phyloP scores from a whole-genome alignment of 2,797 vertebrate species.

The Helostoma temminkii region DNA sequence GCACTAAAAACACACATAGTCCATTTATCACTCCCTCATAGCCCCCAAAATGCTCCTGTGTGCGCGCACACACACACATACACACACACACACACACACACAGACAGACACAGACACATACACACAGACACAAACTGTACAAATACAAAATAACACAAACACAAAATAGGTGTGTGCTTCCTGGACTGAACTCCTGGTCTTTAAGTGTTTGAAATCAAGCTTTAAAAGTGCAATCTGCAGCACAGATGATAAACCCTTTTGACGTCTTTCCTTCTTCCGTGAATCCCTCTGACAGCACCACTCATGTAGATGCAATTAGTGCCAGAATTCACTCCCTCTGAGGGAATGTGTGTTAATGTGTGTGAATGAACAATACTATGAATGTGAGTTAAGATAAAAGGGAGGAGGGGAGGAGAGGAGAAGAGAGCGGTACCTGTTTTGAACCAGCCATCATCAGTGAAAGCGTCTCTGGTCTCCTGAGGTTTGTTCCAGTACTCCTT shows the following conservation, averaged over 20 bases:
- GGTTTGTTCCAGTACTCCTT: constrained; percentile 93
- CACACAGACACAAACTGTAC: constrained; percentile 10
- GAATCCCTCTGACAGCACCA: constrained; percentile 54
- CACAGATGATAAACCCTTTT: constrained; percentile 32
- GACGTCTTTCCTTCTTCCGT: constrained; percentile 46
- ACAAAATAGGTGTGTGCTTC: constrained; percentile 25
- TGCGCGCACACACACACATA: constrained; percentile 15
- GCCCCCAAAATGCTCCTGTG: constrained; percentile 43
- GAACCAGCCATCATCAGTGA: constrained; percentile 93
- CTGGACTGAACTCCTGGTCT: constrained; percentile 42
- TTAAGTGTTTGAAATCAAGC: too few relatives aligned
- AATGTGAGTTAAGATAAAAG: constrained; percentile 12
- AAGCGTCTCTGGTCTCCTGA: constrained; percentile 86
- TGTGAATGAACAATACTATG: neutral
- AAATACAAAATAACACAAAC: too few relatives aligned
- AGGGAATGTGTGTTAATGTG: constrained; percentile 30
- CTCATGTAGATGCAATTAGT: constrained; percentile 62
- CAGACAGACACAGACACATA: constrained; percentile 8
- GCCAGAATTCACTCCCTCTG: constrained; percentile 39
- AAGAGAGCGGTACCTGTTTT: constrained; percentile 86
- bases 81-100: constrained; percentile 8
- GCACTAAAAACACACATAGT: constrained; percentile 78
- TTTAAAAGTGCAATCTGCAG: constrained; percentile 51
- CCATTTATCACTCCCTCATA: constrained; percentile 81
- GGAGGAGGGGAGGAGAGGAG: neutral